Evolutionary conservation across 2,797 vertebrate genomes (phyloP).

Genomic region (Enteromius anoplus): DNA sequence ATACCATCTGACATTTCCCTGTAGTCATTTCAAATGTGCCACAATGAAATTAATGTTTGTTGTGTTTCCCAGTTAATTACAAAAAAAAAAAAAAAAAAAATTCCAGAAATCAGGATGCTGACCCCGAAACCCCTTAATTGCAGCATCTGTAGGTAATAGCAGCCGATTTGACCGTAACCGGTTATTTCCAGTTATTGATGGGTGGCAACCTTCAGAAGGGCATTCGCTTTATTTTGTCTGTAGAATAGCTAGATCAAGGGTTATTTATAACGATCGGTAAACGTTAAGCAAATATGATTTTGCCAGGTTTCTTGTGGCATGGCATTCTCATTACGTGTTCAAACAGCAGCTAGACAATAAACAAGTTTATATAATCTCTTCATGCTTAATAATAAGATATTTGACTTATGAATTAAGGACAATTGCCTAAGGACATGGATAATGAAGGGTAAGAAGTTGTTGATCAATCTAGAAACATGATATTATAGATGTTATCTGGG

Average conservation of each 20-base stretch:
- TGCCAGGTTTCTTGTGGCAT: constrained; percentile 8
- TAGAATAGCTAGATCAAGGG: background rate
- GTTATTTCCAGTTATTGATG: constrained; percentile 44
- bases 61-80: constrained; percentile 54
- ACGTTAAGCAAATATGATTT: constrained; percentile 18
- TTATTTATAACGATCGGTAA: constrained; percentile 12
- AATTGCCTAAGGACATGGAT: constrained; percentile 1
- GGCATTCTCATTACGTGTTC: constrained; percentile 16
- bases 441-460: background rate
- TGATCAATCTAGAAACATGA: constrained; percentile 22
- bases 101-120: constrained; percentile 11
- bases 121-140: constrained; percentile 39
- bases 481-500: constrained; percentile 21
- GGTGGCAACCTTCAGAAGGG: constrained; percentile 44
- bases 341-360: constrained; percentile 23
- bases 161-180: constrained; percentile 37
- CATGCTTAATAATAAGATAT: constrained; percentile 16
- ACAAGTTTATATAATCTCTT: background rate
- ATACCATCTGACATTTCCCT: constrained; percentile 46
- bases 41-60: constrained; percentile 49
- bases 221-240: constrained; percentile 14
- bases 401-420: background rate
- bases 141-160: constrained; percentile 45
- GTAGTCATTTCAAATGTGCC: constrained; percentile 25
- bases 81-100: constrained; percentile 3